Conservation (phyloP, 2,797 vertebrate genomes). For the Pitangus sulphuratus region DNA sequence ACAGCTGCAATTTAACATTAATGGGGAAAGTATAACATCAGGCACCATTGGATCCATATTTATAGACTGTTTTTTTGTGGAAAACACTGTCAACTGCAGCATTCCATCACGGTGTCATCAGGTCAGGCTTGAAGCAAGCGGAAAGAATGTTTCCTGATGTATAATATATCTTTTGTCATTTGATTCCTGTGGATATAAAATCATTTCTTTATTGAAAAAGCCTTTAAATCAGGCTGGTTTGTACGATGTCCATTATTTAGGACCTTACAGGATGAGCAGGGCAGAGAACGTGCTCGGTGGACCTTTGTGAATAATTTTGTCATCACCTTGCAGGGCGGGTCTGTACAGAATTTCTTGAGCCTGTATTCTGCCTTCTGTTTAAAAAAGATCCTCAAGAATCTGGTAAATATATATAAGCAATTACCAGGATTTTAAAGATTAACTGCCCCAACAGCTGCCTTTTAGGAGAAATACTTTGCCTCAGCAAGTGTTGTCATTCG, state of each 20-base stretch:
- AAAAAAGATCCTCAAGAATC: not conserved
- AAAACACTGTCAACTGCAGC: not conserved
- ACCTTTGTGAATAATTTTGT: not conserved
- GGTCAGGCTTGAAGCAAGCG: not conserved
- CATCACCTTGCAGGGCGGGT: accelerated
- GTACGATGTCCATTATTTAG: accelerated
- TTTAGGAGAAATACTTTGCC: not conserved
- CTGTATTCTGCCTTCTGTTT: not conserved
- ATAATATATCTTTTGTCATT: not conserved
- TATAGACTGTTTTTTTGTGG: not conserved
- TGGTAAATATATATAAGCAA: not conserved
- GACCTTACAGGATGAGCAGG: not conserved
- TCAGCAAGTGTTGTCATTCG: not conserved
- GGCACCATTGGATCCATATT: accelerated
- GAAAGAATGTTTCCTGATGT: not conserved
- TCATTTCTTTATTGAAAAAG: not conserved
- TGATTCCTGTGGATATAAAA: not conserved
- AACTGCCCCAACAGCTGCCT: not conserved
- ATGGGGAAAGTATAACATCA: not conserved
- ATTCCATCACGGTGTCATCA: not conserved
- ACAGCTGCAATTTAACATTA: not conserved
- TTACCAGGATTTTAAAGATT: not conserved
- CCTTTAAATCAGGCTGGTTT: not conserved
- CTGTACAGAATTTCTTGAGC: not conserved
- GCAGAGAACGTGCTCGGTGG: not conserved